Base-by-base conservation (phyloP, 2,113 vertebrate genomes). In the Microtus ochrogaster region DNA sequence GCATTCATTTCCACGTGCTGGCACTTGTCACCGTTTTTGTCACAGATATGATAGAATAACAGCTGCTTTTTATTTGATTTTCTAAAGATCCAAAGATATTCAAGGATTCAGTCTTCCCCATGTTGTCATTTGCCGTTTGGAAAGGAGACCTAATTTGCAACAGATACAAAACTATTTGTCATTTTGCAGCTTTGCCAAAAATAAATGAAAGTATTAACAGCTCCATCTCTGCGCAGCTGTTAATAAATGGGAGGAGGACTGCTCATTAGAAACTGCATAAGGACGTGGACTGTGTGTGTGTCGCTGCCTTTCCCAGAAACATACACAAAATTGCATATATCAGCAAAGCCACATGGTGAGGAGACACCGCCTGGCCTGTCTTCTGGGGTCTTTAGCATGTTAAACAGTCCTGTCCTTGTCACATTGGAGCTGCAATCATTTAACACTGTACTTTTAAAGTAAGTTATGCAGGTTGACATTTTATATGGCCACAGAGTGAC, bases 141-240 rank as follows among this genome's bases (percentile, higher is more conserved):
- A 95, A 98, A 98, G 95, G 97, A 98, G 94, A 98, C 97, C 97
- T 98, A 98, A 98, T 99, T 98, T 98, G 97, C 98, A 96, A 93
- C 94, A 98, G 97, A 98, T 98, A 99, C 83, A 97, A 97, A 98
- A 98, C 98, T 98, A 98, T 99, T 98, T 98, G 98, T 99, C 13
- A 97, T 96, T 96, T 98, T 98, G 93, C 97, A 97, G 94, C 96
- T 98, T 98, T 99, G 98, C 98, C 98, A 99, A 98, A 98, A 99
- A 98, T 99, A 99, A 99, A 98, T 98, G 98, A 98, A 99, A 99
- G 98, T 98, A 99, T 99, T 99, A 99, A 98, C 98, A 98, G 98
- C 98, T 98, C 96, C 93, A 97, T 98, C 98, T 98, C 98, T 98
- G 98, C 98, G 98, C 98, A 99, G 98, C 98, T 99, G 98, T 98